A percentile compares a stretch with the other conserved stretches of the same genome.
Conservation (phyloP, 2,888 invertebrate genomes). For the Lepidonotus clava region DNA sequence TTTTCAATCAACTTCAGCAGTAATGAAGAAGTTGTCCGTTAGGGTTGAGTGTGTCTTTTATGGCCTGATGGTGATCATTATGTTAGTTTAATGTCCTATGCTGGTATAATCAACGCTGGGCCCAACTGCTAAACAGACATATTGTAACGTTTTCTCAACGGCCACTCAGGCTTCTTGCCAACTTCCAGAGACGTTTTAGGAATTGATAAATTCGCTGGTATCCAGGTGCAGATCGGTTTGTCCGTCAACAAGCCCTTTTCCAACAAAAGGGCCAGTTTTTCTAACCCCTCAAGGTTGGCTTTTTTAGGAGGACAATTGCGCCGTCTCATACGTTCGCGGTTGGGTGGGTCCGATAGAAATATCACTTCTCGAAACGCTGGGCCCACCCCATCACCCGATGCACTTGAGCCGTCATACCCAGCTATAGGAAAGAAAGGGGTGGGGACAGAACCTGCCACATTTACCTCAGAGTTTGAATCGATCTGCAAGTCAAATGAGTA, state of each 20-base stretch:
- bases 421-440: not conserved
- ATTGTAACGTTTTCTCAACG: constrained; percentile 5
- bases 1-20: not conserved
- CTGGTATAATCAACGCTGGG: constrained; percentile 27
- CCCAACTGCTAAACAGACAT: constrained; percentile 21
- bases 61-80: constrained; percentile 31
- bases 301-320: no score
- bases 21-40: constrained; percentile 34
- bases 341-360: no score
- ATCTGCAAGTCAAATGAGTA: constrained; percentile 44
- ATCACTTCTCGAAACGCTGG: no score
- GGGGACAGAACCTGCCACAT: not conserved
- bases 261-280: no score
- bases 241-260: no score
- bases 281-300: no score
- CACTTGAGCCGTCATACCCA: not conserved
- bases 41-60: not conserved
- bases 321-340: no score
- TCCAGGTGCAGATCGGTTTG: no score
- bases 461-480: not conserved
- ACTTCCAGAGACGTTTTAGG: not conserved
- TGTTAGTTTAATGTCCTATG: constrained; percentile 41
- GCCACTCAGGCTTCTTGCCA: not conserved
- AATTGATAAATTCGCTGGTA: not conserved
- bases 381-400: not conserved